These are phyloP conservation scores for Sebastes schlegelii DNA, from an alignment of 2,113 vertebrate species.

Conservation along the genomic window DNA sequence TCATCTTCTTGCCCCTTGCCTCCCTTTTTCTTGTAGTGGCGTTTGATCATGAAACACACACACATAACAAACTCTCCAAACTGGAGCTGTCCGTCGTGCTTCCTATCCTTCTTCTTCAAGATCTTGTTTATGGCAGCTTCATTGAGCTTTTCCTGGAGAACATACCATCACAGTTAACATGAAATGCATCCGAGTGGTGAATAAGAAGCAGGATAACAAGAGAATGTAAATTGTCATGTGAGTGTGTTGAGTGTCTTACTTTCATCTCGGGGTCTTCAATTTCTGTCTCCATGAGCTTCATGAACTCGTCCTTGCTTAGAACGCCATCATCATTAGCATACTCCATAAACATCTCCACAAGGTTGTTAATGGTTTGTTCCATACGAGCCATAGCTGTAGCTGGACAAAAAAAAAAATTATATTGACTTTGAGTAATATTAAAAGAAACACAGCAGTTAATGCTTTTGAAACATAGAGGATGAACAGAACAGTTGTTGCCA, in stretches of 20 bases:
- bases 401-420: neutral
- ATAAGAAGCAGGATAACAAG: neutral
- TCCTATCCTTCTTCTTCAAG: neutral
- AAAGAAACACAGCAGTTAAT: neutral
- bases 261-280: neutral
- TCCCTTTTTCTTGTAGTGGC: neutral
- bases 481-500: neutral
- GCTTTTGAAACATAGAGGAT: neutral
- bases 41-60: neutral
- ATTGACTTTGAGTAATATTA: neutral
- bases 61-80: neutral
- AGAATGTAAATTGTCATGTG: neutral
- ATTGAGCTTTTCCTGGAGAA: neutral
- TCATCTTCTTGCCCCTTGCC: neutral
- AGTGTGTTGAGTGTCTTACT: conserved; percentile 1
- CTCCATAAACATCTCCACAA: neutral
- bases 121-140: neutral
- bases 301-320: neutral
- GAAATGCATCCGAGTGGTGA: neutral
- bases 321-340: neutral
- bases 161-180: neutral
- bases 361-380: neutral
- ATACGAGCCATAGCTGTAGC: neutral
- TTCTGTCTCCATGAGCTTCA: neutral
- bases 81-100: neutral